Evolutionary conservation across 2,113 vertebrate species (phyloP).

Genomic region (Bos taurus): DNA sequence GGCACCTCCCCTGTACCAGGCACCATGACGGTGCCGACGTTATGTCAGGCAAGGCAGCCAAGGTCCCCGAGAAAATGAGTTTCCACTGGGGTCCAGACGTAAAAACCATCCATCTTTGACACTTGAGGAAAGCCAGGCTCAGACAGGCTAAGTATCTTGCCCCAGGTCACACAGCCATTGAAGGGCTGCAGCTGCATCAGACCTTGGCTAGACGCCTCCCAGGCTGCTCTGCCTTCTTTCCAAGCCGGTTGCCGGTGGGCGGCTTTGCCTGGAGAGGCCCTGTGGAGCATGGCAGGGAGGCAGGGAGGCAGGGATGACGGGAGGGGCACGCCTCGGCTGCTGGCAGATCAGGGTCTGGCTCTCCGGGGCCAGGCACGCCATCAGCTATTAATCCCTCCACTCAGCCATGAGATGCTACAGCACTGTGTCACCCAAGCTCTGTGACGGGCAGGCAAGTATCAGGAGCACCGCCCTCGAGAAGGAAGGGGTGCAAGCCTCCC

Average conservation of each 20-base stretch:
- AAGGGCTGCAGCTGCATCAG: accelerated
- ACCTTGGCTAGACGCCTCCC: not conserved
- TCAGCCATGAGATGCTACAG: not conserved
- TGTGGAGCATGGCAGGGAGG: not conserved
- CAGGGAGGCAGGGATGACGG: accelerated
- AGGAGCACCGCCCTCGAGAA: too few species aligned
- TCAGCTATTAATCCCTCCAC: not conserved
- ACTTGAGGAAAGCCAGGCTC: too few species aligned
- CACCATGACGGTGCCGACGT: accelerated
- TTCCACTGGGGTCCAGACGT: not conserved
- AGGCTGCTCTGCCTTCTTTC: not conserved
- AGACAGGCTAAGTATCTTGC: not conserved
- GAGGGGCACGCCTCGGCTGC: accelerated
- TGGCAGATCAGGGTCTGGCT: not conserved
- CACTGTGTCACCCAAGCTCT: accelerated
- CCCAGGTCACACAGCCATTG: not conserved
- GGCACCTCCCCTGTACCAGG: not conserved
- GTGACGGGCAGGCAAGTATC: accelerated
- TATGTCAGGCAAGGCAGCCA: not conserved
- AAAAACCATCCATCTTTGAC: too few species aligned
- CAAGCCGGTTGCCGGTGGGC: accelerated
- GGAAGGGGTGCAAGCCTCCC: accelerated
- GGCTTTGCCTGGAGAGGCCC: not conserved
- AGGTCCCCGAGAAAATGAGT: not conserved
- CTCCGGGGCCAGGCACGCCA: not conserved